These are phyloP conservation scores for Steinernema khuongi DNA, from an alignment of 1,140 invertebrate species.

Conservation along the genomic window DNA sequence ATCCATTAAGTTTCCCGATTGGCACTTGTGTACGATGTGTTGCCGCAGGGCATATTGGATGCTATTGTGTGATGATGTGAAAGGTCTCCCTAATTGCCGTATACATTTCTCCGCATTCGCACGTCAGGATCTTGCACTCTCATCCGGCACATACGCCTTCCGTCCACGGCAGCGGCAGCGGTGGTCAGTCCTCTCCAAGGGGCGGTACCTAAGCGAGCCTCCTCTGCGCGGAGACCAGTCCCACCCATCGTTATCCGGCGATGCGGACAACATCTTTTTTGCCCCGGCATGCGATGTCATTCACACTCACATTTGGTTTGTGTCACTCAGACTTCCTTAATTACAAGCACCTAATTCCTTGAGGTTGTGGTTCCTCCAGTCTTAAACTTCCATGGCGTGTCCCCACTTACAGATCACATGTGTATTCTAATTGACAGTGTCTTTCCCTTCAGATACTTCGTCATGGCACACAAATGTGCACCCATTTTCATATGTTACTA, in stretches of 20 bases:
- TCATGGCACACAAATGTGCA: too few species aligned
- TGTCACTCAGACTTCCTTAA: background rate
- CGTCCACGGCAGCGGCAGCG: background rate
- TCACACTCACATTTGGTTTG: constrained; percentile 8
- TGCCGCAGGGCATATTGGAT: background rate
- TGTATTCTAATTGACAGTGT: too few species aligned
- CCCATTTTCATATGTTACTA: too few species aligned
- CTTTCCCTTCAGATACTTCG: too few species aligned
- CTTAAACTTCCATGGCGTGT: too few species aligned
- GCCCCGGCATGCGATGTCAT: constrained; percentile 10
- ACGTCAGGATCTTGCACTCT: background rate
- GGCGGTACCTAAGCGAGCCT: background rate
- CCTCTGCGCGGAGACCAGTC: background rate
- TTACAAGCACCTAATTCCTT: background rate
- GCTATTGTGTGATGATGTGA: background rate
- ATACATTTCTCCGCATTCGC: background rate
- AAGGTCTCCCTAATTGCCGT: constrained; percentile 8
- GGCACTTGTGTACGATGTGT: background rate
- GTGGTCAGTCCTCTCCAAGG: background rate
- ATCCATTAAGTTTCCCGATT: background rate
- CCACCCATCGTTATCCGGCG: background rate
- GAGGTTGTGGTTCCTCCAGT: too few species aligned
- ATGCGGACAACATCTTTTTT: constrained; percentile 10
- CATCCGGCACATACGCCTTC: background rate
- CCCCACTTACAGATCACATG: too few species aligned